Evolutionary conservation across 2,888 invertebrate species (phyloP).

Genomic region (Macaria liturata): DNA sequence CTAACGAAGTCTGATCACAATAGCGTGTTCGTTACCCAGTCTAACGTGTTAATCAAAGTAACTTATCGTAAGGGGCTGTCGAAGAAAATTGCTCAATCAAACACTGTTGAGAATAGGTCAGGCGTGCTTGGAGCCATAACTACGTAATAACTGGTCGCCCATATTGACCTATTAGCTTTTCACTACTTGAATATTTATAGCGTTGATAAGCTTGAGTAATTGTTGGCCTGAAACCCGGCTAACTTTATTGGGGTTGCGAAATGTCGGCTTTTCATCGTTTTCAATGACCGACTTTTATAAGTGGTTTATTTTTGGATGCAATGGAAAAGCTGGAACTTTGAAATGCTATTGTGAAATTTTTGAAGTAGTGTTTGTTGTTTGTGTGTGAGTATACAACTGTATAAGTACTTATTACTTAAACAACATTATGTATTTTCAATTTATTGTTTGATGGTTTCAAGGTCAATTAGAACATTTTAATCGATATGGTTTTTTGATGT

Average conservation of each 20-base stretch:
- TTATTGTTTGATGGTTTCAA: no score
- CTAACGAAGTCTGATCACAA: conserved; percentile 36
- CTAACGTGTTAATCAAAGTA: conserved; percentile 59
- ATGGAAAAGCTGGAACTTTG: background rate
- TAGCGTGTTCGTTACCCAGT: conserved; percentile 38
- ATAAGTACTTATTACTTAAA: no score
- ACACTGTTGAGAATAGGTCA: conserved; percentile 49
- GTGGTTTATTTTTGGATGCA: conserved; percentile 2
- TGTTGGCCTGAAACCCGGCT: conserved; percentile 19
- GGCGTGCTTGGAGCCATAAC: conserved; percentile 63
- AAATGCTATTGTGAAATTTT: no score
- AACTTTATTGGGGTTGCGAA: conserved; percentile 22
- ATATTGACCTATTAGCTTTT: conserved; percentile 62
- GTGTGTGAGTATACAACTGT: no score
- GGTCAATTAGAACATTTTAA: no score
- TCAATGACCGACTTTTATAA: conserved; percentile 11
- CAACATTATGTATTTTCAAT: no score
- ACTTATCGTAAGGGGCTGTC: conserved; percentile 54
- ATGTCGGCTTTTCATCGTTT: conserved; percentile 9
- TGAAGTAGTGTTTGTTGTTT: no score
- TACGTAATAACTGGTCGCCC: conserved; percentile 56
- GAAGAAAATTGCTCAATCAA: conserved; percentile 70
- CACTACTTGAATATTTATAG: conserved; percentile 60
- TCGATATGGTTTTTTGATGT: no score
- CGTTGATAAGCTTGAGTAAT: conserved; percentile 42